Evolutionary conservation across 2,797 vertebrate species (phyloP).

Genomic region (Alca torda): DNA sequence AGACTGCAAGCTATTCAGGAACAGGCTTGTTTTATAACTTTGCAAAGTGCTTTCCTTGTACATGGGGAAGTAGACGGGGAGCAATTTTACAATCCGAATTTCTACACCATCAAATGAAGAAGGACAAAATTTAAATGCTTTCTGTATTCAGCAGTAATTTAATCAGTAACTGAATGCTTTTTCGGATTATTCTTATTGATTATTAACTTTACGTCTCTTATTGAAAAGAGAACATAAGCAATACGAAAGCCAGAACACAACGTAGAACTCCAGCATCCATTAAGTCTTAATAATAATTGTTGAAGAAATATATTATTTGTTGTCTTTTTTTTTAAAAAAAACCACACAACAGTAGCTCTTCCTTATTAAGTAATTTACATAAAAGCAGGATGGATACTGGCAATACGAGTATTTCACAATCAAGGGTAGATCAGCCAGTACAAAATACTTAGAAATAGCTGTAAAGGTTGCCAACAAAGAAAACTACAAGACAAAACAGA

Average conservation of each 20-base stretch:
- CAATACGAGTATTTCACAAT: background rate
- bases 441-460: background rate
- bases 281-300: background rate
- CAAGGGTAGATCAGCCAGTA: background rate
- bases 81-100: background rate
- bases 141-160: conserved; percentile 1
- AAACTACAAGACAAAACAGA: background rate
- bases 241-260: background rate
- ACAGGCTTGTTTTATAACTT: background rate
- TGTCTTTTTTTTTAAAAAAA: too few species aligned
- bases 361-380: background rate
- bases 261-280: background rate
- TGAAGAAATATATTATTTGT: background rate
- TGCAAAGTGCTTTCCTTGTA: background rate
- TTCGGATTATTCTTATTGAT: background rate
- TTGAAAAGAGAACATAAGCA: background rate
- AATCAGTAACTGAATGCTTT: background rate
- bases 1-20: background rate
- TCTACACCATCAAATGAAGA: background rate
- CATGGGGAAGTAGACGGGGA: background rate
- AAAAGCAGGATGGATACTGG: background rate
- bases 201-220: background rate
- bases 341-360: background rate
- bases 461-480: background rate
- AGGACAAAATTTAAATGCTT: background rate